Percentiles rank a stretch among this genome's conserved stretches.
phyloP scores from a whole-genome alignment of 2,888 invertebrate genomes.

The Apodemia duryi region DNA sequence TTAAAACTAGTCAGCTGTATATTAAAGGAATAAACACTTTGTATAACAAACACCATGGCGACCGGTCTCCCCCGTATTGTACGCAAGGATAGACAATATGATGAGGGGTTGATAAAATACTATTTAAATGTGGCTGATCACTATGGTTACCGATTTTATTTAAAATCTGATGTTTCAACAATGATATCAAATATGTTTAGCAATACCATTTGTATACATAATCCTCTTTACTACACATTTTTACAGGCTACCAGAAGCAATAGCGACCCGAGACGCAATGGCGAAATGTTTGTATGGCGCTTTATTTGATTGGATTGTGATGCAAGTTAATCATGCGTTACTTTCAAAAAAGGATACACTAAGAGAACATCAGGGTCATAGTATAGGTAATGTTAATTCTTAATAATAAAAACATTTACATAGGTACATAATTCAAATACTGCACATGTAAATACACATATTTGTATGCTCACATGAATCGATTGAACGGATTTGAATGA shows the following conservation, averaged over 20 bases:
- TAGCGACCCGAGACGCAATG: conserved; percentile 96
- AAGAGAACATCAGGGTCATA: conserved; percentile 93
- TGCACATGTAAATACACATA: too few species aligned
- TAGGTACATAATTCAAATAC: not conserved
- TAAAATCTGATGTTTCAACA: too few species aligned
- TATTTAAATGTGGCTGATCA: conserved; percentile 60
- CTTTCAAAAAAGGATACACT: conserved; percentile 93
- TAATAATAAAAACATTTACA: not conserved
- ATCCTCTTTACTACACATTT: not conserved
- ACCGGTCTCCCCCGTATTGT: conserved; percentile 42
- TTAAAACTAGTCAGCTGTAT: not conserved
- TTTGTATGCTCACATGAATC: too few species aligned
- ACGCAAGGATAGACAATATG: conserved; percentile 45
- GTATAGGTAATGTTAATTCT: conserved; percentile 80
- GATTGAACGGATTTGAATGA: too few species aligned
- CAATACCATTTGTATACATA: not conserved
- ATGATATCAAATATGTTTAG: too few species aligned
- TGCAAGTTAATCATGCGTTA: conserved; percentile 96
- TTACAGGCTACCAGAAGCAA: conserved; percentile 85
- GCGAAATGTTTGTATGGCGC: conserved; percentile 98
- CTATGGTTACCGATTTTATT: conserved; percentile 47
- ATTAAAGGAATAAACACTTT: conserved; percentile 6
- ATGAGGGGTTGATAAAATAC: conserved; percentile 60
- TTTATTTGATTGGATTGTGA: conserved; percentile 98
- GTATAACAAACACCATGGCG: conserved; percentile 36